Percentiles rank a stretch among this genome's conserved stretches.
Evolutionary conservation across 2,888 invertebrate genomes (phyloP).

Genomic region (Drosophila longiperda): DNA sequence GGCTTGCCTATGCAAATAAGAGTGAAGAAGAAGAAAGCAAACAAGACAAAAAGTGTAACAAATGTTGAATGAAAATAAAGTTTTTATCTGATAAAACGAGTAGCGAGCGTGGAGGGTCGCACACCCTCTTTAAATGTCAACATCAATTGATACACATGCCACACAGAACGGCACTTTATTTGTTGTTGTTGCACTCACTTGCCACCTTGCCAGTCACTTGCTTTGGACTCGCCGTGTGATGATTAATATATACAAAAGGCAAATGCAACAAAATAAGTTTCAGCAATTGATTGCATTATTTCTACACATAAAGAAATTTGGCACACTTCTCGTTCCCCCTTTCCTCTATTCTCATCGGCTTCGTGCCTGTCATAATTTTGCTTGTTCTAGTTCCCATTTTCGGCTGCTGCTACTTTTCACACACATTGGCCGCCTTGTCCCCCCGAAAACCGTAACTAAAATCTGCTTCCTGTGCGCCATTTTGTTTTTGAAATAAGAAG

Average conservation of each 20-base stretch:
- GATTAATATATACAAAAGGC: constrained; percentile 56
- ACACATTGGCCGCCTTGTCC: not conserved
- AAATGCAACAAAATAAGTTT: constrained; percentile 14
- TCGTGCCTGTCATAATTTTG: constrained; percentile 34
- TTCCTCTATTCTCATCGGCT: not conserved
- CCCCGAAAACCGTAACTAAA: constrained; percentile 37
- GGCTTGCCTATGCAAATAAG: constrained; percentile 27
- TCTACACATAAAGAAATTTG: constrained; percentile 1
- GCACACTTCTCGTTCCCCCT: not conserved
- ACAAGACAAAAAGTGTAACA: constrained; percentile 35
- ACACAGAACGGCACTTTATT: constrained; percentile 39
- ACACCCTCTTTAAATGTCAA: constrained; percentile 9
- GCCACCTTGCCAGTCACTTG: constrained; percentile 39
- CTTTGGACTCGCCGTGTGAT: constrained; percentile 31
- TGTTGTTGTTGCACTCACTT: constrained; percentile 17
- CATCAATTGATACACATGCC: constrained; percentile 32
- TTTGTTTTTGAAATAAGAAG: constrained; percentile 47
- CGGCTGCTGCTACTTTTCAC: constrained; percentile 1
- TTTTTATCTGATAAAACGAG: constrained; percentile 40
- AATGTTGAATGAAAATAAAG: constrained; percentile 51
- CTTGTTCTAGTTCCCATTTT: constrained; percentile 41
- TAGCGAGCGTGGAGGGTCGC: not conserved
- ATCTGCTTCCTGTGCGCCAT: constrained; percentile 17
- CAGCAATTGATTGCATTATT: constrained; percentile 30
- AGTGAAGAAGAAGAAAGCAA: constrained; percentile 20